Evolutionary conservation across 1,140 invertebrate genomes (phyloP), one percentile per base, ranked within the genome.

Genomic region (Tetraneura akinire): DNA sequence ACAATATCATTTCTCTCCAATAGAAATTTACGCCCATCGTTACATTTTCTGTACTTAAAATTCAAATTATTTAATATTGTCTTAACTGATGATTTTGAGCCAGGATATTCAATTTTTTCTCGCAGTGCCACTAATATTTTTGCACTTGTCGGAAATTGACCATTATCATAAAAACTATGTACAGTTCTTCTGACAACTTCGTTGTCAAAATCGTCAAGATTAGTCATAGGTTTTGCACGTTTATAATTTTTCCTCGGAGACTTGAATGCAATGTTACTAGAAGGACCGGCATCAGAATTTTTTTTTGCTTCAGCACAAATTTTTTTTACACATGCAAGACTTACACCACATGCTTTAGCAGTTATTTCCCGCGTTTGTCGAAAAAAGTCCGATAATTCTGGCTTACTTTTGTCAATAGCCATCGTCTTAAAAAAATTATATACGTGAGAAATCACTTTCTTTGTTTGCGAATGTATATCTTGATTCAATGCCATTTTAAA

Each of bases 1-100:
- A 62, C 80, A 53, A 80, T 80, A 49, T 80, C 78, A 64, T 42
- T 66, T 29, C 62, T 45, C 42, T 80, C n/a, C 47, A 80, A n/a
- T 18, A 80, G 32, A 80, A 62, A 55, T 64, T 37, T 80, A 62
- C 60, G 60, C 18, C 60, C 68, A 45, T 49, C 37, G 47, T 71
- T 71, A 47, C 68, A 37, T 42, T 45, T 71, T 21, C 11, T 32
- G n/a, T 37, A 49, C 37, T 49, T 21, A 18, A 47, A 71, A 23
- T 23, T 47, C 68, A 45, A 71, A 23, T 23, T 23, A 13, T 71
- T 18, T 45, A 71, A 45, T 6, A 71, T 71, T 14, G 14, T 23
- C 14, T 23, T 23, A 5, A 71, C 29, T 21, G 68, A 71, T 18
- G 29, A 21, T 23, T 42, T 47, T 23, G 68, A 71, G 37, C 42